Conservation (phyloP, 2,888 invertebrate genomes). For the Diploptera punctata region DNA sequence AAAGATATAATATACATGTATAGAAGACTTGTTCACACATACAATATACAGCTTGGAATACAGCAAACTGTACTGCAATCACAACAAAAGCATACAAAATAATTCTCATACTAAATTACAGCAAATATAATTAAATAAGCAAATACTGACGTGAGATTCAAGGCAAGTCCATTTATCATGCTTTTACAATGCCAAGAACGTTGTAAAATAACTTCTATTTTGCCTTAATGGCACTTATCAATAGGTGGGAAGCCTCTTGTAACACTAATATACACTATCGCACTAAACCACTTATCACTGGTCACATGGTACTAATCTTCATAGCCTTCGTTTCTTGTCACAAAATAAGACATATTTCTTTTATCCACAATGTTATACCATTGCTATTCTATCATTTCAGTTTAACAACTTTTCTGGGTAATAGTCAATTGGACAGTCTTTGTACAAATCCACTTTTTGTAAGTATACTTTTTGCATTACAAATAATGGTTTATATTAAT, state of each 20-base stretch:
- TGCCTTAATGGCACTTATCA: not conserved
- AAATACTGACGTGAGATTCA: constrained; percentile 30
- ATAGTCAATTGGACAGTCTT: too few relatives aligned
- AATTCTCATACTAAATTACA: not conserved
- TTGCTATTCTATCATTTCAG: too few relatives aligned
- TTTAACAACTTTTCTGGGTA: too few relatives aligned
- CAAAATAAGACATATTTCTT: too few relatives aligned
- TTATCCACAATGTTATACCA: too few relatives aligned
- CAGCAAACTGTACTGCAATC: not conserved
- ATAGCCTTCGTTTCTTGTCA: too few relatives aligned
- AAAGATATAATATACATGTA: too few relatives aligned
- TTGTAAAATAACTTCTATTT: not conserved
- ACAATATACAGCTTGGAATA: constrained; percentile 4
- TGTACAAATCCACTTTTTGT: too few relatives aligned
- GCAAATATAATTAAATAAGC: constrained; percentile 26
- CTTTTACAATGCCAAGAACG: not conserved
- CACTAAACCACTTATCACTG: too few relatives aligned
- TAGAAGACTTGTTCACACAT: not conserved
- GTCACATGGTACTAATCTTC: too few relatives aligned
- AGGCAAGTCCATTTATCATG: not conserved
- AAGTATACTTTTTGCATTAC: too few relatives aligned
- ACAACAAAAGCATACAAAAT: constrained; percentile 11
- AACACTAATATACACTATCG: not conserved
- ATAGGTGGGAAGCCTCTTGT: not conserved
- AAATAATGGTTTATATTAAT: too few relatives aligned